Percentiles rank a stretch among this genome's conserved stretches.
Evolutionary conservation across 2,113 vertebrate genomes (phyloP).

Genomic region (Cyphomyrus discorhynchus): DNA sequence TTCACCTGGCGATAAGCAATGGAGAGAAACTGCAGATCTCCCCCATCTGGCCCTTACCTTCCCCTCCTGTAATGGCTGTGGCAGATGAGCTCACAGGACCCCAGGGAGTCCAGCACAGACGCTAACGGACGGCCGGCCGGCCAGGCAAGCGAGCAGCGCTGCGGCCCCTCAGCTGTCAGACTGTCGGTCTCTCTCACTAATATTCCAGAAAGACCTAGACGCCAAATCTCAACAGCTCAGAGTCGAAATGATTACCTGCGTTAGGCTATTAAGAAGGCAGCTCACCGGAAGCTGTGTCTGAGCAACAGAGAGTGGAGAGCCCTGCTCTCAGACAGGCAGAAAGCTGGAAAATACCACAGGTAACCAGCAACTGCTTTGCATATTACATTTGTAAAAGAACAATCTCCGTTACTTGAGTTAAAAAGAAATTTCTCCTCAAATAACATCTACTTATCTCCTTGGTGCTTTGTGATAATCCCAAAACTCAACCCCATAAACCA

Average conservation of each 20-base stretch:
- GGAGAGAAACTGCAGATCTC: neutral
- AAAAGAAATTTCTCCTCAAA: neutral
- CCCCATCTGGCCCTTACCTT: neutral
- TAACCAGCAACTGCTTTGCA: neutral
- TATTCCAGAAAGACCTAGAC: neutral
- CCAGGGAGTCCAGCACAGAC: neutral
- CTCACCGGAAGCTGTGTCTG: neutral
- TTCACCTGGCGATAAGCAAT: neutral
- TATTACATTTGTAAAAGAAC: neutral
- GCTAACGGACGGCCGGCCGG: neutral
- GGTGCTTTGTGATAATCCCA: neutral
- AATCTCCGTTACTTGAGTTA: neutral
- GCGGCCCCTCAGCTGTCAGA: neutral
- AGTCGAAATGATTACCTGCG: neutral
- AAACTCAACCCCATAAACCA: neutral
- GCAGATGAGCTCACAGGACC: neutral
- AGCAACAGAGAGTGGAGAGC: neutral
- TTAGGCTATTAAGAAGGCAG: neutral
- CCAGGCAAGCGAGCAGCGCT: neutral
- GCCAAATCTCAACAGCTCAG: neutral
- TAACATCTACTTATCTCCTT: neutral
- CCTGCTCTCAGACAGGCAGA: neutral
- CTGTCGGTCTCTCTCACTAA: neutral
- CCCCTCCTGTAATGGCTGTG: slow-evolving; percentile 1
- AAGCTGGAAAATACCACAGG: neutral